Base-by-base conservation (phyloP, 2,113 vertebrate species). In the Plectropomus leopardus region DNA sequence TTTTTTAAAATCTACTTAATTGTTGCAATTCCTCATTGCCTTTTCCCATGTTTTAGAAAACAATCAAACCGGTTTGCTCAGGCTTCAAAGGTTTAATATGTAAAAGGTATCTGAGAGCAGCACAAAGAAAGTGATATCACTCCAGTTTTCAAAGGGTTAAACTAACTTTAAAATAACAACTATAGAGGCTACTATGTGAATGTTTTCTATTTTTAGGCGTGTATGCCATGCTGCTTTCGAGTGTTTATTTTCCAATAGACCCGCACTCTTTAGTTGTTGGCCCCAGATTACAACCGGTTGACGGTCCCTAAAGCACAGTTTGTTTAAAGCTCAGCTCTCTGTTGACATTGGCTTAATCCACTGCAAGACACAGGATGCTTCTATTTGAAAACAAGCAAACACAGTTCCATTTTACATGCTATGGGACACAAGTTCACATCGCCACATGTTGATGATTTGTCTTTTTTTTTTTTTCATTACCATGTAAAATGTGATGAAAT, bases 341-440 rank as follows among this genome's bases (percentile, higher is more conserved):
- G 90, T 93, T 93, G 92, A 93, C 87, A 11, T 90, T 92, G 88
- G 88, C 85, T 84, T 76, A 76, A 84, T 86, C 74, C 58, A 28
- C 82, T 44, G 30, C 72, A 74, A 83, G 88, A 91, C 85, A 91
- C 89, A 89, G 89, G 92, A 92, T 90, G 89, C 89, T 78, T 57
- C 83, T 23, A 79, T 89, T 78, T 75, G 57, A 88, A 89, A 91
- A 85, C 73, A 90, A 90, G 79, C 84, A 89, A 82, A 88, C 85
- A 77, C 60, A 44, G 53, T 81, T 85, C 58, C 53, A 68, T 71
- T 64, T n/a, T 53, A 80, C 72, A 87, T 74, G 57, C 78, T 78
- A 23, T 15, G 48, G 77, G 80, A 82, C 85, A 85, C 10, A 77
- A 69, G 83, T 86, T 91, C 82, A 81, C 78, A 85, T 80, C 26